phyloP scores from a whole-genome alignment of 2,888 invertebrate species.

The Quadroppia sp. region DNA sequence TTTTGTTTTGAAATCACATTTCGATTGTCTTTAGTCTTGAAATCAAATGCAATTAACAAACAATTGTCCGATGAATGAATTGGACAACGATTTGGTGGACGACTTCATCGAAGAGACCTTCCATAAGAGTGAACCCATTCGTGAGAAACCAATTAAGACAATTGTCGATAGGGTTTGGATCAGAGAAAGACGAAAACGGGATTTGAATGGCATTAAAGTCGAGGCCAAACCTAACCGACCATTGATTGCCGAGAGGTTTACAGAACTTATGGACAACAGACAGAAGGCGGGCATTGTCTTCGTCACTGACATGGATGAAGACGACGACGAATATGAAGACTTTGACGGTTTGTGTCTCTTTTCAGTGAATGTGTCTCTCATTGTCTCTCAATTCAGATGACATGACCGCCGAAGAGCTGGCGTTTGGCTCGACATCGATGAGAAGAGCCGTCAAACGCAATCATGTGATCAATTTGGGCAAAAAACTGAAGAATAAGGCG shows the following conservation, averaged over 20 bases:
- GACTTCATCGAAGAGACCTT: conserved; percentile 17
- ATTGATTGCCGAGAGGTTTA: background rate
- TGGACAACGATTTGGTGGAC: no score
- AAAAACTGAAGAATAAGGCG: conserved; percentile 12
- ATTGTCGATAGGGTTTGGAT: background rate
- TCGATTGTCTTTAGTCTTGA: no score
- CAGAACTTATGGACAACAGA: background rate
- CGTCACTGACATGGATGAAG: background rate
- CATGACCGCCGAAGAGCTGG: background rate
- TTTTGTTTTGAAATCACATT: no score
- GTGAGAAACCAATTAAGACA: background rate
- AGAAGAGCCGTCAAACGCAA: background rate
- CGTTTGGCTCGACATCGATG: background rate
- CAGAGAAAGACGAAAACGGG: background rate
- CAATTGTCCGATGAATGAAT: no score
- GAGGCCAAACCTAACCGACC: background rate
- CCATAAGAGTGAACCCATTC: conserved; percentile 9
- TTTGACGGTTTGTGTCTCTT: background rate
- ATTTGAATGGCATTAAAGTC: background rate
- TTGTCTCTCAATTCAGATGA: background rate
- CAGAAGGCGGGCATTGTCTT: background rate
- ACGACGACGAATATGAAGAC: background rate
- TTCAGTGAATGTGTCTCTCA: background rate
- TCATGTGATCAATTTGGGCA: background rate
- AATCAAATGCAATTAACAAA: no score